Evolutionary conservation across 2,797 vertebrate genomes (phyloP), one percentile per base, ranked within the genome.

Genomic region (Pangasius sanitwongsei): DNA sequence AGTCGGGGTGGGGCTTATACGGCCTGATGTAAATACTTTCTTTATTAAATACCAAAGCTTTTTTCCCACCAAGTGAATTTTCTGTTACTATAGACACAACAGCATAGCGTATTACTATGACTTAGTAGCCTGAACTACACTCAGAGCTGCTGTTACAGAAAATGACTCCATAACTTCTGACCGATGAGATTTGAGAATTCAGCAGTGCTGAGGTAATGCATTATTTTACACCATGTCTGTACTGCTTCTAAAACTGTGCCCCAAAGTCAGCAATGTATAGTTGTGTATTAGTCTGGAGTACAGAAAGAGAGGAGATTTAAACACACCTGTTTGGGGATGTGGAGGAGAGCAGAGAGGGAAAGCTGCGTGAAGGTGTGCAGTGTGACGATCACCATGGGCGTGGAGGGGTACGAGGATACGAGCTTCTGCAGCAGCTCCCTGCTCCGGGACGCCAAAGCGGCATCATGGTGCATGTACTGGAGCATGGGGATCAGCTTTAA

Each of bases 401-500:
- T 99, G 90, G 98, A 99, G 12, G 99, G 99, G 90, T 99, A 99
- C 0, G 98, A 97, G 0, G 97, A 97, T 89, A 99, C 97, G 53
- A 99, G 94, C 90, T 99, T 97, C 93, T 99, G 98, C 0, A 99
- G 95, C 6, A 99, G 97, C 92, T 98, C 97, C 12, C 98, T 94
- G 85, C 98, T 98, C 89, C 97, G 97, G 91, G 98, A 99, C 0
- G 99, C 99, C 93, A 99, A 88, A 89, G 97, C 96, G 0, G 99
- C 98, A 0, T 99, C 97, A 0, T 99, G 99, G 92, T 99, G 98
- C 98, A 99, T 99, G 95, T 99, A 98, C 95, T 99, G 98, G 11
- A 99, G 94, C 93, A 99, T 98, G 1, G 98, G 99, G 84, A 99
- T 99, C 92, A 99, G 63, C 94, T 99, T 98, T 92, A 99, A 95